Evolutionary conservation across 2,797 vertebrate genomes (phyloP).

Genomic region (Eutrigla gurnardus): DNA sequence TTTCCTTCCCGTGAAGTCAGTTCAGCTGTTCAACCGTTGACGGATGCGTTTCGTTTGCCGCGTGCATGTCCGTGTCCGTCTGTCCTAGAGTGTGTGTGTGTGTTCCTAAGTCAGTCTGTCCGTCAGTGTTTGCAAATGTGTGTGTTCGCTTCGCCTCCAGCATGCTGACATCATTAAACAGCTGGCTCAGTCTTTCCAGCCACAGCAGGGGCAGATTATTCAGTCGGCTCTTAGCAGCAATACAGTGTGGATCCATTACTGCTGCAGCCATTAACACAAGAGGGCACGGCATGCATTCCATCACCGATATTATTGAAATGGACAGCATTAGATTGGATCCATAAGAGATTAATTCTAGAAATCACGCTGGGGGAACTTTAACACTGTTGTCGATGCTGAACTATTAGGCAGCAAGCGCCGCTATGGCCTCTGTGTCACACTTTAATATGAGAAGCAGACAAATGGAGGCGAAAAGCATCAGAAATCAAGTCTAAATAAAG

Average conservation of each 20-base stretch:
- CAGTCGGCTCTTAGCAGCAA: conserved; percentile 83
- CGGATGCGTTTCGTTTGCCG: conserved; percentile 75
- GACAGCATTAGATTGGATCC: conserved; percentile 79
- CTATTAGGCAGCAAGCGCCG: conserved; percentile 46
- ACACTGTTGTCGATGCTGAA: conserved; percentile 49
- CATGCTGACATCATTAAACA: conserved; percentile 85
- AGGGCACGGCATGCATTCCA: conserved; percentile 77
- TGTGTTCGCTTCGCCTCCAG: conserved; percentile 74
- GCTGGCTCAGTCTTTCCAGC: conserved; percentile 85
- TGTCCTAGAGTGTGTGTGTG: conserved; percentile 70
- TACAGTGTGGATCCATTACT: conserved; percentile 83
- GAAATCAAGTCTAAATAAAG: conserved; percentile 75
- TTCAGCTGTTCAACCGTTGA: conserved; percentile 81
- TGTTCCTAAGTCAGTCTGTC: conserved; percentile 57
- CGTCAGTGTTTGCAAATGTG: conserved; percentile 17
- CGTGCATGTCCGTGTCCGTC: conserved; percentile 51
- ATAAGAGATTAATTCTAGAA: conserved; percentile 76
- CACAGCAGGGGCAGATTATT: conserved; percentile 85
- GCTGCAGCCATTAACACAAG: conserved; percentile 79
- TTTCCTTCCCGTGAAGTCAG: conserved; percentile 77
- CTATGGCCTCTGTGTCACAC: conserved; percentile 52
- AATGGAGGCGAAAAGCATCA: conserved; percentile 68
- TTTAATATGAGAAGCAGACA: conserved; percentile 72
- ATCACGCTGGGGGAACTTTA: conserved; percentile 49
- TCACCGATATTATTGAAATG: conserved; percentile 80